These are phyloP conservation scores for Mastigias papua DNA, from an alignment of 30 jellyfish, hydroid and myxozoan species.

Conservation along the genomic window DNA sequence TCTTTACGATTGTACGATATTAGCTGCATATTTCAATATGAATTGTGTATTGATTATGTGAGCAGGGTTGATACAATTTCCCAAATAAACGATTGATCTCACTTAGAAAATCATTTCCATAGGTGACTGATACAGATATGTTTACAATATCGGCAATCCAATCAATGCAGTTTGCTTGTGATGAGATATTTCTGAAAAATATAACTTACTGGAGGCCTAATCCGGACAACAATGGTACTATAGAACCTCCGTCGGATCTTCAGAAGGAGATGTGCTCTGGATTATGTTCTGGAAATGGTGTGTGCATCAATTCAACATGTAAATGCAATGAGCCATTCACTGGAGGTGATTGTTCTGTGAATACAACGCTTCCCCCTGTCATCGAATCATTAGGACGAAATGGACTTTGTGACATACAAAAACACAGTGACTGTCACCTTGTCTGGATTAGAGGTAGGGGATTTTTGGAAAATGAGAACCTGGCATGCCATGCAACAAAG, in stretches of 20 bases:
- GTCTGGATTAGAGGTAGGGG: slow-evolving; percentile 69
- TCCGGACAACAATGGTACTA: slow-evolving; percentile 25
- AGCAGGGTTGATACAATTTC: neutral
- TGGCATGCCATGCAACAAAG: slow-evolving; percentile 60
- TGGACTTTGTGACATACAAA: slow-evolving; percentile 76
- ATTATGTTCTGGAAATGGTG: slow-evolving; percentile 78
- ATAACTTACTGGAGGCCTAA: slow-evolving; percentile 46
- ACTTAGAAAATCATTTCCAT: neutral
- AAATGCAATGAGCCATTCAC: slow-evolving; percentile 62
- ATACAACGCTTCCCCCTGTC: slow-evolving; percentile 38
- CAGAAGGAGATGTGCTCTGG: slow-evolving; percentile 73
- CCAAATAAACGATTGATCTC: neutral
- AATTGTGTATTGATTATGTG: neutral
- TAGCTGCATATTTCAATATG: neutral
- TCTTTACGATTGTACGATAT: neutral
- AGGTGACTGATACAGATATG: slow-evolving; percentile 48
- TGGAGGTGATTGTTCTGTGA: slow-evolving; percentile 78
- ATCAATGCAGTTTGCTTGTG: slow-evolving; percentile 65
- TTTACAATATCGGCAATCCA: slow-evolving; percentile 52
- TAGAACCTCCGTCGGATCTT: slow-evolving; percentile 71
- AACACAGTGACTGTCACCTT: slow-evolving; percentile 66
- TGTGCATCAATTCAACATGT: slow-evolving; percentile 79
- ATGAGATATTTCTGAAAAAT: slow-evolving; percentile 63
- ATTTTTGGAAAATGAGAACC: slow-evolving; percentile 65
- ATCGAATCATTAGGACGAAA: slow-evolving; percentile 36